Base-by-base conservation (phyloP, 92 coral and sea anemone species). In the Isaurus tuberculatus region DNA sequence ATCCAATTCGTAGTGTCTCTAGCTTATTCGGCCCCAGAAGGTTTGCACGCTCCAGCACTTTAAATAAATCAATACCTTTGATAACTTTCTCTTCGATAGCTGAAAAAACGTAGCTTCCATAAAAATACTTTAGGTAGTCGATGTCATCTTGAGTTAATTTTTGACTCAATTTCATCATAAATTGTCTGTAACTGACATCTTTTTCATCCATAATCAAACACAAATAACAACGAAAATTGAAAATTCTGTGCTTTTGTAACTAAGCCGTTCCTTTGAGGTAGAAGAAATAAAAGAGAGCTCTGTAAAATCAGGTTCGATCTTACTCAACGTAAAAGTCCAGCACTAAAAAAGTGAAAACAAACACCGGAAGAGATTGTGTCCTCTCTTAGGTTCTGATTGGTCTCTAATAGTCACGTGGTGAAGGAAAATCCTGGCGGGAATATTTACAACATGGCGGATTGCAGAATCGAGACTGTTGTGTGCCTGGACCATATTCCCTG, bases 341-440 rank as follows among this genome's bases (percentile, higher is more conserved):
- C 26, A 58, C 2, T 16, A 5, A 8, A 15, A 5, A 16, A 4
- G 0, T 11, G 15, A 53, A 53, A 53, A 8, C 3, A 65, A 63
- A 74, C 37, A 51, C 16, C 64, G 36, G 30, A 70, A 70, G 55
- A 25, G 10, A 19, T 49, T 19, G 32, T 2, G 0, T 25, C 17
- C 14, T 25, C 2, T 33, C 44, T 8, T 14, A 31, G 60, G 48
- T 85, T 75, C 64, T 26, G 46, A 64, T 65, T 36, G 32, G 83
- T 4, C 26, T n/a, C 63, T 8, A 4, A 25, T 19, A 34, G 22
- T 66, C 91, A 90, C 91, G 91, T 90, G 93, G 67, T 28, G 0
- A 30, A 29, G 34, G 19, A 30, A 49, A 20, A 28, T 42, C 88
- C 86, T 91, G 94, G 94, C 94, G 94, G 94, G 94, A 88, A 65